phyloP scores from a whole-genome alignment of 2,797 vertebrate genomes.

The Thamnophis elegans region DNA sequence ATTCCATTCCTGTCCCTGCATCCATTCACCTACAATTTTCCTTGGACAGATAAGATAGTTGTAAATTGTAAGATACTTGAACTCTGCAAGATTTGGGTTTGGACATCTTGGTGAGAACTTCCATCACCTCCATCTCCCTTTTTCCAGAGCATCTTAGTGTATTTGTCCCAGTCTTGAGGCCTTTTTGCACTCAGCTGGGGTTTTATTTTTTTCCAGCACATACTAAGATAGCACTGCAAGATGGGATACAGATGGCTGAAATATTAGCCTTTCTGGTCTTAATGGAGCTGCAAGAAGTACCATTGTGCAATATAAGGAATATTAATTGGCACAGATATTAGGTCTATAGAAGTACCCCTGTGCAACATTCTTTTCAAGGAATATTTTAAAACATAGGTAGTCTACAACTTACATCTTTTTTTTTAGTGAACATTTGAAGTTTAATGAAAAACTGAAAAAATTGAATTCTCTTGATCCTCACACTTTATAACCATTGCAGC shows the following conservation, averaged over 20 bases:
- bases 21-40: neutral
- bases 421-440: neutral
- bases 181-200: neutral
- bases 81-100: neutral
- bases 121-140: neutral
- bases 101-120: neutral
- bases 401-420: neutral
- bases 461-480: neutral
- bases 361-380: neutral
- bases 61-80: neutral
- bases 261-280: neutral
- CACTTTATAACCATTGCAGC: neutral
- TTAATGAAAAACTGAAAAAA: neutral
- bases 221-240: neutral
- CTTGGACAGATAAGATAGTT: neutral
- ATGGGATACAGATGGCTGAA: neutral
- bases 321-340: neutral
- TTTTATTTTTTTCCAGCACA: neutral
- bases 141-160: neutral
- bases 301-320: neutral
- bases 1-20: neutral
- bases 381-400: neutral
- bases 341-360: neutral
- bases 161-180: neutral
- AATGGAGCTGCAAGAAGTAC: neutral